Conservation (phyloP, 1,140 invertebrate genomes). For the Drosophila ananassae region DNA sequence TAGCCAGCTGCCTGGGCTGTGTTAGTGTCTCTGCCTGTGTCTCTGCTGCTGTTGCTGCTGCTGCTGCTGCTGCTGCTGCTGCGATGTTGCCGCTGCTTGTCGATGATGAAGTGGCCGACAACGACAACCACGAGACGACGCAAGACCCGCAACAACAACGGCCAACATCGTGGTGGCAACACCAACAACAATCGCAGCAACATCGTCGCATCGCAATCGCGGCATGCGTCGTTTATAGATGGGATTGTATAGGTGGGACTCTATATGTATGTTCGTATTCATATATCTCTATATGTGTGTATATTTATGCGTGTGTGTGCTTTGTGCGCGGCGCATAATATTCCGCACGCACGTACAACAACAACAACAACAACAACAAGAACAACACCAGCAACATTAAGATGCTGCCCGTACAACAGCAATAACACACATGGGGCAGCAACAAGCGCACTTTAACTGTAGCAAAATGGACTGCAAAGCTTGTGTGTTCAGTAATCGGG, state of each 20-base stretch:
- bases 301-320: conserved; percentile 7
- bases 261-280: conserved; percentile 4
- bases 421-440: conserved; percentile 34
- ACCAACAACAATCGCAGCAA: conserved; percentile 32
- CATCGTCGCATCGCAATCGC: conserved; percentile 53
- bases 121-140: conserved; percentile 53
- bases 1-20: conserved; percentile 50
- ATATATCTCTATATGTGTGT: conserved; percentile 26
- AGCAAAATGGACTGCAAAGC: conserved; percentile 78
- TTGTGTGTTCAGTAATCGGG: conserved; percentile 66
- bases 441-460: conserved; percentile 77
- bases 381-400: conserved; percentile 19
- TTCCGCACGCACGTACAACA: conserved; percentile 53
- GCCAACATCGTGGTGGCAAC: conserved; percentile 11
- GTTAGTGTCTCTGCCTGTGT: conserved; percentile 21
- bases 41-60: conserved; percentile 11
- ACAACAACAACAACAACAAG: conserved; percentile 21
- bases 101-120: conserved; percentile 74
- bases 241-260: conserved; percentile 32
- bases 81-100: conserved; percentile 54
- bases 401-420: conserved; percentile 31
- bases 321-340: conserved; percentile 57
- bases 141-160: conserved; percentile 21
- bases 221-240: conserved; percentile 52
- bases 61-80: conserved; percentile 4